These are phyloP conservation scores for Sebastes umbrosus DNA, from an alignment of 2,797 vertebrate genomes.

Conservation along the genomic window DNA sequence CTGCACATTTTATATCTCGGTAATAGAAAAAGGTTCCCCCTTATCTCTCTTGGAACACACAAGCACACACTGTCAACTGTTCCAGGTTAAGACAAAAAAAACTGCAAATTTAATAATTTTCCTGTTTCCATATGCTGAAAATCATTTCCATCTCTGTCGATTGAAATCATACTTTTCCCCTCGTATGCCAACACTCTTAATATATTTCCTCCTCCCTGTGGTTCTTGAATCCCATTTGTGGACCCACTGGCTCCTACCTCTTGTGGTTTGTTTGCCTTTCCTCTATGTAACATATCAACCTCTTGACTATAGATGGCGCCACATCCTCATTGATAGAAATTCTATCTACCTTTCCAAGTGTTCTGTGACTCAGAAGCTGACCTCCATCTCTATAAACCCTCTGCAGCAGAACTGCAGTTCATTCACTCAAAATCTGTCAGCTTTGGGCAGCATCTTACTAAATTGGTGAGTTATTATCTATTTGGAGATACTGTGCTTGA, in stretches of 20 bases:
- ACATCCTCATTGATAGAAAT: neutral
- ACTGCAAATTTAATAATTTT: neutral
- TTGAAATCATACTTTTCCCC: neutral
- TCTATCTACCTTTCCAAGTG: neutral
- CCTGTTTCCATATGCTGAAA: neutral
- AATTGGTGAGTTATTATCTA: neutral
- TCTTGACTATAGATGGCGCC: slow-evolving; percentile 13
- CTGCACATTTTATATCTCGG: neutral
- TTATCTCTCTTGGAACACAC: neutral
- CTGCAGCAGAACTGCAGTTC: neutral
- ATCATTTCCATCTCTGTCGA: neutral
- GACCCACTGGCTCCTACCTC: neutral
- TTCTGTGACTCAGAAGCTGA: neutral
- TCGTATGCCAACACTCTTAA: neutral
- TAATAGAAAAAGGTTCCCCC: neutral
- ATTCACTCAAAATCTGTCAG: neutral
- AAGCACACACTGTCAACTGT: neutral
- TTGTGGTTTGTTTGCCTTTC: neutral
- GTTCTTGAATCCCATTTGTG: neutral
- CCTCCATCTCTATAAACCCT: neutral
- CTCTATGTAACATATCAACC: neutral
- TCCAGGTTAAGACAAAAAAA: neutral
- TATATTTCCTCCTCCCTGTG: neutral
- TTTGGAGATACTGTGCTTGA: neutral
- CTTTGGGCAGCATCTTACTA: neutral